Evolutionary conservation across 2,888 invertebrate genomes (phyloP).

Genomic region (Flabesymbios commensalis): DNA sequence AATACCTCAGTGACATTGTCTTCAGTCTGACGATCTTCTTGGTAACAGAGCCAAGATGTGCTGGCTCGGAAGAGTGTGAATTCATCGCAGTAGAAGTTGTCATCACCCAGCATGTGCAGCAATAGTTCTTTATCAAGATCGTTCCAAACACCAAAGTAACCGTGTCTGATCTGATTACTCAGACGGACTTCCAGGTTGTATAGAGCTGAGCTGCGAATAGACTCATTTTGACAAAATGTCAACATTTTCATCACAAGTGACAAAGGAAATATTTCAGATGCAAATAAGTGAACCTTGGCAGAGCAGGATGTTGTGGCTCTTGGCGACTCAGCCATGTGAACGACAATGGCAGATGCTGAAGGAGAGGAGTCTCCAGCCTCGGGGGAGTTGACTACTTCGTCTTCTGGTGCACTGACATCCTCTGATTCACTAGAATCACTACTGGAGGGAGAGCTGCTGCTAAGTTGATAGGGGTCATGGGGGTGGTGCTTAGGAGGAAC

Average conservation of each 20-base stretch:
- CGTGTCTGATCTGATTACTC: constrained; percentile 24
- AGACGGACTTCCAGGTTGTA: constrained; percentile 34
- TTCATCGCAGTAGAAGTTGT: constrained; percentile 29
- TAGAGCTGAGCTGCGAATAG: constrained; percentile 26
- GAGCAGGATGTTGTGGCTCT: background rate
- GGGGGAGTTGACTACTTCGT: background rate
- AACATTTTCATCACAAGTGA: constrained; percentile 29
- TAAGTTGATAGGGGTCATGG: background rate
- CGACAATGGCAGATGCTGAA: background rate
- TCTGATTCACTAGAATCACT: background rate
- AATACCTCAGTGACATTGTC: constrained; percentile 8
- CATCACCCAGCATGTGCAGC: constrained; percentile 23
- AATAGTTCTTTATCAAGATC: constrained; percentile 23
- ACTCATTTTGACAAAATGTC: constrained; percentile 21
- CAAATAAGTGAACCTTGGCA: constrained; percentile 12
- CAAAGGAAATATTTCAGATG: constrained; percentile 32
- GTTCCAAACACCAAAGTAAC: constrained; percentile 29
- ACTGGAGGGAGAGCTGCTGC: constrained; percentile 2
- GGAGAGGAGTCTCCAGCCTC: background rate
- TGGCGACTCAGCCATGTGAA: background rate
- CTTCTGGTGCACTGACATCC: background rate
- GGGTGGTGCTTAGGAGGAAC: background rate
- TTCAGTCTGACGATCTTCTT: background rate
- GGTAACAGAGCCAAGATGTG: constrained; percentile 27
- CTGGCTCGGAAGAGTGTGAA: constrained; percentile 27